Conservation (phyloP, 35 echinoderm and acorn worm genomes). For the Strongylocentrotus purpuratus region DNA sequence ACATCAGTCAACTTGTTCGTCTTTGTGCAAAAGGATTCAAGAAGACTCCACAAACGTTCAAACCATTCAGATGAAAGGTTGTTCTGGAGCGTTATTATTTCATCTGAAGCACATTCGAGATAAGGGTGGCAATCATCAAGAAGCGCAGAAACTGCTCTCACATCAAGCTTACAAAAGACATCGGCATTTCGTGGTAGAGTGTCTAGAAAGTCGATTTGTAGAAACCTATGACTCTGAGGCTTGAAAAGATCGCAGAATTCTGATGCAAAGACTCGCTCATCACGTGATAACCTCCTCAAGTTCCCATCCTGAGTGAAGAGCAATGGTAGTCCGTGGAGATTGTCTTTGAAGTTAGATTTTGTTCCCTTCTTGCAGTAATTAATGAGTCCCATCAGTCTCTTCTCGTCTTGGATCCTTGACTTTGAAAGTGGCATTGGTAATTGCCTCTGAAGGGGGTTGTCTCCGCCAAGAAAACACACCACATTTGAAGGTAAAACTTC, state of each 20-base stretch:
- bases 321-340: no score
- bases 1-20: no score
- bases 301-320: no score
- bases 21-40: no score
- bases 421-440: constrained; percentile 22
- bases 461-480: constrained; percentile 28
- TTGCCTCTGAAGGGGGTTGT: neutral
- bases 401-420: no score
- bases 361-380: no score
- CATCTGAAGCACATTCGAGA: neutral
- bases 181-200: neutral
- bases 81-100: neutral
- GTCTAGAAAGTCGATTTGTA: constrained; percentile 23
- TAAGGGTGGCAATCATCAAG: neutral
- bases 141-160: no score
- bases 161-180: no score
- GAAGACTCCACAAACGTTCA: constrained; percentile 32
- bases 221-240: constrained; percentile 46
- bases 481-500: constrained; percentile 51
- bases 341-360: no score
- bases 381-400: no score
- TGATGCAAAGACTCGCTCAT: constrained; percentile 24
- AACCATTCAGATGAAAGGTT: constrained; percentile 6
- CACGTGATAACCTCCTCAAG: no score
- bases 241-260: neutral